Base-by-base conservation (phyloP, 2,797 vertebrate genomes). In the Hoplostethus atlanticus region DNA sequence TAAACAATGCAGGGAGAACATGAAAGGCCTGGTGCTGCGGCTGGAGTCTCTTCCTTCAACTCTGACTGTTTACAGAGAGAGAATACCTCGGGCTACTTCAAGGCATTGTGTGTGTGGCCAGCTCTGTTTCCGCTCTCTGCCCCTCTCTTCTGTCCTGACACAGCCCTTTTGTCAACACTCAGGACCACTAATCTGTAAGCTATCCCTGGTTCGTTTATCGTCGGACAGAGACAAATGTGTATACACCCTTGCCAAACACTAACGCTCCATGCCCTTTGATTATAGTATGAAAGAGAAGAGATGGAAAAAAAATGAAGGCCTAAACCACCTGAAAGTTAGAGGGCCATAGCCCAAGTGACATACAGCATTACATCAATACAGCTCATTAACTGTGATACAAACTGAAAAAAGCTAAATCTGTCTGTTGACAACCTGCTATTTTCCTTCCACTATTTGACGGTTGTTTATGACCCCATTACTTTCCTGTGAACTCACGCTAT, bases 1-100 rank as follows among this genome's bases (percentile, higher is more conserved):
- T 92, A 92, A 93, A 93, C 90, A 94, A 92, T 76, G 84, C 68
- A 71, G 77, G 50, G 83, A 89, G 78, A 77, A 93, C 87, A 93
- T 93, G 91, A 93, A 91, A 93, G 92, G 89, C 67, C 56, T 6
- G 25, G 76, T 16, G 79, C 83, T 83, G 81, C 77, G 87, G 83
- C 89, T 68, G 62, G 83, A 88, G 70, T 74, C 76, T 91, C 76
- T 88, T 91, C 81, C 73, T 71, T 92, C 86, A 90, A 84, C 88
- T 80, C 71, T 8, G 70, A 73, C 85, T 92, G 90, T 94, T 93
- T 93, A 88, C 76, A 90, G 78, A 90, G 83, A 87, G 77, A 87
- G 83, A 90, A 64, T 71, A 85, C 44, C 67, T 73, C 67, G 53
- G 71, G 77, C 80, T 65, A 91, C 88, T 86, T 91, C 84, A 86